These are phyloP conservation scores for Gymnodraco acuticeps DNA, from an alignment of 2,797 vertebrate genomes.

Conservation along the genomic window DNA sequence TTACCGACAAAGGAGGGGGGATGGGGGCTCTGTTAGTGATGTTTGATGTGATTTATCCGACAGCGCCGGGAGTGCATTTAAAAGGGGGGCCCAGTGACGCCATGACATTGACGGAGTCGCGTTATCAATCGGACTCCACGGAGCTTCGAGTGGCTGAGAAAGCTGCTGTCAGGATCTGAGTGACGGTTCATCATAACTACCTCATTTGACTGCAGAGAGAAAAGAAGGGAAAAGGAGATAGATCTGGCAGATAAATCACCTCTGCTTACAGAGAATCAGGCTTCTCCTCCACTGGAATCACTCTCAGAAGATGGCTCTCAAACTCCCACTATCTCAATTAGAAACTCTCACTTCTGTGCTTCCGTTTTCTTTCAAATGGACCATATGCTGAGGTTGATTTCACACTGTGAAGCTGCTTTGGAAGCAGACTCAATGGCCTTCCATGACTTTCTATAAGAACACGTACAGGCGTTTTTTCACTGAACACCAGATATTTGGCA, in stretches of 20 bases:
- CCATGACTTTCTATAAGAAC: not conserved
- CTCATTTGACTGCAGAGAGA: conserved; percentile 51
- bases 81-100: conserved; percentile 87
- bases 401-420: not conserved
- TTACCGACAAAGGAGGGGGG: conserved; percentile 88
- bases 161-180: conserved; percentile 81
- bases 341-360: not conserved
- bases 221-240: conserved; percentile 36
- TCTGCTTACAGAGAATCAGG: conserved; percentile 43
- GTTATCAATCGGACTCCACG: conserved; percentile 92
- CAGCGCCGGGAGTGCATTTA: conserved; percentile 86
- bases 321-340: conserved; percentile 32
- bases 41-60: conserved; percentile 94
- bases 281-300: conserved; percentile 39
- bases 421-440: not conserved
- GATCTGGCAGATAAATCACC: conserved; percentile 62
- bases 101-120: conserved; percentile 92
- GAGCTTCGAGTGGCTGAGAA: conserved; percentile 79
- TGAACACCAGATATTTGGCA: not conserved
- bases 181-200: conserved; percentile 81
- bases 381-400: not conserved
- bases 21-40: conserved; percentile 85
- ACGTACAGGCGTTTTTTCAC: not conserved
- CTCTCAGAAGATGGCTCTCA: conserved; percentile 21
- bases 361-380: not conserved